Base-by-base conservation (phyloP, 2,797 vertebrate species). In the Staurois parvus region DNA sequence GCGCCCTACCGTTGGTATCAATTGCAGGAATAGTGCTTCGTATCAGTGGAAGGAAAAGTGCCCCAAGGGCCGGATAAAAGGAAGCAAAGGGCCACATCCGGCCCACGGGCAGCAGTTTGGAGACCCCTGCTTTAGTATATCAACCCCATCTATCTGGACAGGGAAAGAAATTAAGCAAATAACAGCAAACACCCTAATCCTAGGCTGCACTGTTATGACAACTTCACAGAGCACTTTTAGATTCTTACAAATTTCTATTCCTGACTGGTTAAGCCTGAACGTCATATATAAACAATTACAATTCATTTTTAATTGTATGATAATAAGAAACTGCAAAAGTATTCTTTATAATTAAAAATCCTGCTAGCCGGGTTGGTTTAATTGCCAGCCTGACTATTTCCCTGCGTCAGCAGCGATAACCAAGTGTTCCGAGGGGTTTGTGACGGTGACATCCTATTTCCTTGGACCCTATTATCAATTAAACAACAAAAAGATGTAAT, bases 401-500 rank as follows among this genome's bases (percentile, higher is more conserved):
- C 62, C 79, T 73, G 72, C 42, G 69, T 73, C 79, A 81, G n/a
- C 26, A 48, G 17, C 19, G 48, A 81, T 81, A 72, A 40, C 30
- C 28, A 11, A 45, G 72, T 28, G 52, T 62, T 72, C 69, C 12
- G 24, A 24, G 69, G 37, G 17, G 72, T 73, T 45, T 73, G 30
- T 9, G 69, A 42, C 15, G 52, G 34, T 32, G 10, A 66, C 67
- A 70, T 26, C 45, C 28, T 40, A 77, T 77, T 70, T 77, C 79
- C 82, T 40, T 40, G 42, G 70, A 26, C 69, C 69, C 52, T 73
- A 74, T 73, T 79, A 85, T 74, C 77, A 87, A 87, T 84, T 87
- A 87, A 79, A 79, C 56, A 78, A 78, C 69, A 84, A 76, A 83
- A 87, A 83, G 30, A 40, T 83, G 62, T 76, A 86, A 91, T 92